A percentile compares a stretch with the other conserved stretches of the same genome.
Evolutionary conservation across 2,888 invertebrate species (phyloP).

Genomic region (Drosophila neonasuta): DNA sequence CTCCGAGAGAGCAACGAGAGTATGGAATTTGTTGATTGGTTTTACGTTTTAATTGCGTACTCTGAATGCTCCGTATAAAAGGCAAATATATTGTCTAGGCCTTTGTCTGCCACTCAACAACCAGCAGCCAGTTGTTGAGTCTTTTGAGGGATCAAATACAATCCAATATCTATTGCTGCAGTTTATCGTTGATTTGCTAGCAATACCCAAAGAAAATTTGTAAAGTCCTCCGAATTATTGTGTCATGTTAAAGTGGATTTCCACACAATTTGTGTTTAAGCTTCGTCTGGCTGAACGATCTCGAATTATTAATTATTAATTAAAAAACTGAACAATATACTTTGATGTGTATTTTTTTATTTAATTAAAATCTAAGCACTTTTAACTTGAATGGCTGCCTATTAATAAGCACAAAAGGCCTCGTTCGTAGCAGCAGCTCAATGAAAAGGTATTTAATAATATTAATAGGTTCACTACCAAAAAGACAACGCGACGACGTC

Average conservation of each 20-base stretch:
- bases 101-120: conserved; percentile 28
- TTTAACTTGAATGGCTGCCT: conserved; percentile 72
- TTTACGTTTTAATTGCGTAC: conserved; percentile 68
- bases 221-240: background rate
- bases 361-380: conserved; percentile 70
- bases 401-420: conserved; percentile 51
- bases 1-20: conserved; percentile 25
- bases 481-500: background rate
- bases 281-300: conserved; percentile 6
- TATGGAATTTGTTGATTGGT: conserved; percentile 75
- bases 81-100: conserved; percentile 35
- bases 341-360: conserved; percentile 65
- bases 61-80: conserved; percentile 31
- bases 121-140: background rate
- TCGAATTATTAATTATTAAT: conserved; percentile 41
- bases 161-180: conserved; percentile 36
- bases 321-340: conserved; percentile 17
- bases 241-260: background rate
- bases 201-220: conserved; percentile 15
- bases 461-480: conserved; percentile 38
- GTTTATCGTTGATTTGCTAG: conserved; percentile 37
- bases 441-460: conserved; percentile 69
- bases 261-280: conserved; percentile 3
- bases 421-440: conserved; percentile 21
- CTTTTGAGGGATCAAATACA: conserved; percentile 52